Percentiles rank a stretch among this genome's conserved stretches.
Evolutionary conservation across 2,888 invertebrate genomes (phyloP).

Genomic region (Syrista parreyssii): DNA sequence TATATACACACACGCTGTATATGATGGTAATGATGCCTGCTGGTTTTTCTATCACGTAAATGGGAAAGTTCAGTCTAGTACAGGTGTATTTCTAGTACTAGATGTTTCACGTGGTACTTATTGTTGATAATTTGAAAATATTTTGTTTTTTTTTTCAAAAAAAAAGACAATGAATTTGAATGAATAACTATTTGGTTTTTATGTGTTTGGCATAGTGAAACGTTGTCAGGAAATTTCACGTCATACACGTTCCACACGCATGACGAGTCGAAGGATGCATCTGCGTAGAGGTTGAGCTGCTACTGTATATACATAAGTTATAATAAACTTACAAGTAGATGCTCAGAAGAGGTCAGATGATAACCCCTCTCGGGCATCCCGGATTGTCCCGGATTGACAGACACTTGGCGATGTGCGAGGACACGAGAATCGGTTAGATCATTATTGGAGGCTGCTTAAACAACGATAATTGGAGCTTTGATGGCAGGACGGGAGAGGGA

Average conservation of each 20-base stretch:
- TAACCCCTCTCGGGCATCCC: conserved; percentile 38
- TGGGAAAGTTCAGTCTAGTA: background rate
- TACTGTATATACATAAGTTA: conserved; percentile 18
- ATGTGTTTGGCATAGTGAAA: background rate
- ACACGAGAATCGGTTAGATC: background rate
- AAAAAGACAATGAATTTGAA: background rate
- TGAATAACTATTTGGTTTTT: background rate
- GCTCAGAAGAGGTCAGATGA: conserved; percentile 38
- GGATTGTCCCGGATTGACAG: conserved; percentile 26
- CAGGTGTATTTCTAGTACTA: too few relatives aligned
- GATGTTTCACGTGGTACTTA: background rate
- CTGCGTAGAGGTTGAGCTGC: conserved; percentile 12
- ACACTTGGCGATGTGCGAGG: background rate
- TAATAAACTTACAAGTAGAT: conserved; percentile 35
- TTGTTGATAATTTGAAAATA: background rate
- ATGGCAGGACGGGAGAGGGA: background rate
- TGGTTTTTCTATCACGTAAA: background rate
- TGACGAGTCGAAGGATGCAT: conserved; percentile 41
- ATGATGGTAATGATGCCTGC: background rate
- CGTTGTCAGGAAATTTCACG: conserved; percentile 2
- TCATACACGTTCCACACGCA: conserved; percentile 38
- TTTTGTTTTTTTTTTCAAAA: background rate
- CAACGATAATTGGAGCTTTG: background rate
- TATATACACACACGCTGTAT: background rate
- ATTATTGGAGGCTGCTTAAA: background rate